Conservation (phyloP, 2,113 vertebrate species). For the Opisthocomus hoazin region DNA sequence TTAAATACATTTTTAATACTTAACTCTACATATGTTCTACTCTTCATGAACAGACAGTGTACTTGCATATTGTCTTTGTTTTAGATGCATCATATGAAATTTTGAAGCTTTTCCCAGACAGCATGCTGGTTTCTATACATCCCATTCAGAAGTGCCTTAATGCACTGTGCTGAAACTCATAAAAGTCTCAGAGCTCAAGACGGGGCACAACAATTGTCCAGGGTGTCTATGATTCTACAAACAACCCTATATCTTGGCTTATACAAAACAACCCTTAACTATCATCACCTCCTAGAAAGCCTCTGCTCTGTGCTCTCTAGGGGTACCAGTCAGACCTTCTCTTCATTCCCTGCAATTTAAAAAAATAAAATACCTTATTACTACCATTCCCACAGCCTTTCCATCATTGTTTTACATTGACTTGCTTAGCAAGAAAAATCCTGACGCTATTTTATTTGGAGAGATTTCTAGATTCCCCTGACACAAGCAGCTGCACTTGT, state of each 20-base stretch:
- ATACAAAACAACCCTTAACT: not conserved
- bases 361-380: not conserved
- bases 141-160: not conserved
- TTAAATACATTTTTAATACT: not conserved
- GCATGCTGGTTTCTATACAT: not conserved
- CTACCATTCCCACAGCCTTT: not conserved
- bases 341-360: not conserved
- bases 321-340: not conserved
- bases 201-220: not conserved
- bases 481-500: not conserved
- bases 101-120: not conserved
- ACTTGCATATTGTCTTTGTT: not conserved
- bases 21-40: not conserved
- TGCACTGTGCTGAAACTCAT: not conserved
- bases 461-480: not conserved
- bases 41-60: not conserved
- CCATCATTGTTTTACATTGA: not conserved
- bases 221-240: not conserved
- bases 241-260: not conserved
- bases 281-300: not conserved
- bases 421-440: not conserved
- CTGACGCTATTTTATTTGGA: not conserved
- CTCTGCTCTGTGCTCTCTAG: not conserved
- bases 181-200: not conserved
- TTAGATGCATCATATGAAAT: not conserved